Evolutionary conservation across 2,888 invertebrate genomes (phyloP).

Genomic region (Choristoneura rosaceana): DNA sequence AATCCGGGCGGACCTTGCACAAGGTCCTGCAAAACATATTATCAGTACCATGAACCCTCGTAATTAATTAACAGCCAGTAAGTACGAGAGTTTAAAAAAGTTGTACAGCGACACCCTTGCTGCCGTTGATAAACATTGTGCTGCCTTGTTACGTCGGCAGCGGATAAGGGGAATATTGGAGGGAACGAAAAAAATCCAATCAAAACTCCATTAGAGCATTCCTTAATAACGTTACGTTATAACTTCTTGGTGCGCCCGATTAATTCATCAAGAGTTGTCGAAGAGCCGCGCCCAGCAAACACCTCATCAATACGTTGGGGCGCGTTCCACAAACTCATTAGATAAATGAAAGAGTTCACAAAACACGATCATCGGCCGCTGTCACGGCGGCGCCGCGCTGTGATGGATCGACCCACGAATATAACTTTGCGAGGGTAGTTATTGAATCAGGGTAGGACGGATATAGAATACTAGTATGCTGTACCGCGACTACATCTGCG

Average conservation of each 20-base stretch:
- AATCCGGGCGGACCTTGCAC: too few species aligned
- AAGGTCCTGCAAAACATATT: too few species aligned
- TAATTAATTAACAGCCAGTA: background rate
- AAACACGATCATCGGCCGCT: slow-evolving; percentile 61
- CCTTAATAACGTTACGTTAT: slow-evolving; percentile 24
- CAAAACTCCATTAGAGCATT: slow-evolving; percentile 29
- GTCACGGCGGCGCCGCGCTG: slow-evolving; percentile 51
- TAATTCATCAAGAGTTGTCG: slow-evolving; percentile 72
- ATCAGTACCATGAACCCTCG: background rate
- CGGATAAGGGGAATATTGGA: too few species aligned
- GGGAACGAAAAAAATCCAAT: slow-evolving; percentile 12
- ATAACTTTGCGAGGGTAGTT: slow-evolving; percentile 13
- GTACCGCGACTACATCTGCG: too few species aligned
- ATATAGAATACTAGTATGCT: too few species aligned
- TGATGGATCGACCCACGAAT: slow-evolving; percentile 70
- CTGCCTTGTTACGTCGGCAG: too few species aligned
- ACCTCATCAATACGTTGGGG: slow-evolving; percentile 46
- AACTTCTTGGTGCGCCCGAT: slow-evolving; percentile 59
- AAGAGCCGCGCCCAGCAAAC: slow-evolving; percentile 59
- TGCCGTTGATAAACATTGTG: too few species aligned
- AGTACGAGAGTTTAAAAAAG: too few species aligned
- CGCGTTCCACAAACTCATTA: slow-evolving; percentile 69
- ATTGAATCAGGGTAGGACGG: slow-evolving; percentile 14
- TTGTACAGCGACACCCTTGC: too few species aligned
- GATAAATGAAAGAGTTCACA: slow-evolving; percentile 82